Evolutionary conservation across 2,888 invertebrate species (phyloP), one percentile per base, ranked within the genome.

Genomic region (Acanthopleura granulata): DNA sequence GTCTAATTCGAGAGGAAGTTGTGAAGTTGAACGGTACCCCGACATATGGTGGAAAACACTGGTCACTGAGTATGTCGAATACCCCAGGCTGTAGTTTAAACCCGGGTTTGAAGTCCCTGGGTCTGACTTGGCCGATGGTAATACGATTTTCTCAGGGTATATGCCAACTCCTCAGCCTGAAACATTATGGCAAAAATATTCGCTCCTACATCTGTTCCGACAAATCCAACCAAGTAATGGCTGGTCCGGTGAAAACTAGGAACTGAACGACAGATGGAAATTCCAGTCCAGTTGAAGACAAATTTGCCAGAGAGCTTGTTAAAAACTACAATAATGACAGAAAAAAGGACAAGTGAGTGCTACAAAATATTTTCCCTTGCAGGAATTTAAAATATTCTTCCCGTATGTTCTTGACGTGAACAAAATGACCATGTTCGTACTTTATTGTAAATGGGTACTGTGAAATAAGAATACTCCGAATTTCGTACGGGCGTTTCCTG

Each of bases 321-420:
- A 66, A 66, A 57, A 66, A 66, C 66, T 22, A 66, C 66, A 66
- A 66, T 66, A 66, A 66, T 27, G 66, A 66, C 29, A 27, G 29
- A 66, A 66, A 66, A 57, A 66, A 22, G 25, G 66, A 66, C 66
- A 66, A 66, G 66, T 66, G 66, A 66, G 66, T 66, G 66, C 66
- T 66, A 66, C 22, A 27, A 66, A 57, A 57, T 57, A 57, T 57
- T 57, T 22, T 22, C 57, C 57, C 57, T 22, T 57, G 12, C 57
- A 18, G 22, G 57, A 57, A 57, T 57, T 57, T 57, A 6, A 57
- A 57, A 57, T 22, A 57, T 57, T 57, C 22, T 57, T 57, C 57
- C 18, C 57, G 57, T n/a, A n/a, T 18, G 57, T 57, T 57, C 22
- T 57, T 57, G 12, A 22, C 57, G 40, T 40, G 40, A 40, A 40